Conservation (phyloP, 2,113 vertebrate species). For the Dromaius novaehollandiae region DNA sequence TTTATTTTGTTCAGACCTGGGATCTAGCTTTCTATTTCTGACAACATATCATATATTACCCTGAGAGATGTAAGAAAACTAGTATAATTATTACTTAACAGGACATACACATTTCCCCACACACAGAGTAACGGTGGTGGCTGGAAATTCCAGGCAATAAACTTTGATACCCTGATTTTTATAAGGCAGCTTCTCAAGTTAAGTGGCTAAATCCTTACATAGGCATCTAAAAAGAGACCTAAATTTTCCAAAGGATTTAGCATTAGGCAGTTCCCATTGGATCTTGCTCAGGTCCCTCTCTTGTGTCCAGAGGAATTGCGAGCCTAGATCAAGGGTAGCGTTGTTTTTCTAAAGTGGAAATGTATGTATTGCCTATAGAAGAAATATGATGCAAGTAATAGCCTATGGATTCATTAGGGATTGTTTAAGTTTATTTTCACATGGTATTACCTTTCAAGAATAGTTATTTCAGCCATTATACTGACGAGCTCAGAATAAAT, state of each 20-base stretch:
- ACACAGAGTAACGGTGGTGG: not conserved
- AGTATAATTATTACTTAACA: not conserved
- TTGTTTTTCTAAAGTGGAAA: not conserved
- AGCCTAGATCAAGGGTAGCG: not conserved
- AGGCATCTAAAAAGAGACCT: not conserved
- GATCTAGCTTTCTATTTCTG: not conserved
- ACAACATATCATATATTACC: not conserved
- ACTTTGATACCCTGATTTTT: not conserved
- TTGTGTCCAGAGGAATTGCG: not conserved
- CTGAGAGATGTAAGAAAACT: not conserved
- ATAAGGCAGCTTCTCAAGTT: not conserved
- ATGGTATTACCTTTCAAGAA: constrained; percentile 1
- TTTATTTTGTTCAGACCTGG: not conserved
- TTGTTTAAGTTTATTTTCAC: constrained; percentile 57
- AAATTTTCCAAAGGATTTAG: constrained; percentile 31
- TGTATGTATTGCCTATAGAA: constrained; percentile 15
- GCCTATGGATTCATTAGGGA: constrained; percentile 54
- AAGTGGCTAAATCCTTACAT: not conserved
- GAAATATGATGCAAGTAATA: constrained; percentile 47
- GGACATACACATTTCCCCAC: not conserved
- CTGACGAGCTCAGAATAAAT: constrained; percentile 44
- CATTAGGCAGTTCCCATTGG: not conserved
- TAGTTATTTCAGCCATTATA: constrained; percentile 18
- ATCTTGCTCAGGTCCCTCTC: not conserved
- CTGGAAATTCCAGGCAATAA: not conserved